Conservation (phyloP, 2,888 invertebrate genomes). For the Aromia moschata region DNA sequence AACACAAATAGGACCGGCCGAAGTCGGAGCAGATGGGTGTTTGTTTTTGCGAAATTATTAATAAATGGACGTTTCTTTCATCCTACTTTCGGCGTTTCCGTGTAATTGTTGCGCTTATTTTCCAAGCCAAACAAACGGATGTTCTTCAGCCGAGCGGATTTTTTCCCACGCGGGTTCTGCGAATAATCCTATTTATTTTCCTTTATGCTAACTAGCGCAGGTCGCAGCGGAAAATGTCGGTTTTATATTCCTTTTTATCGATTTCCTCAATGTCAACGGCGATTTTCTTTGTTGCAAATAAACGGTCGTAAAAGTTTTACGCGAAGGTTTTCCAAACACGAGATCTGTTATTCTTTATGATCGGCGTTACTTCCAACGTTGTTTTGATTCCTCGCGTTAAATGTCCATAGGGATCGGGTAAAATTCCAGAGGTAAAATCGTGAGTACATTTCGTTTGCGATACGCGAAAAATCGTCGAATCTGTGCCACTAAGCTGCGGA, state of each 20-base stretch:
- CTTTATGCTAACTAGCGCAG: slow-evolving; percentile 8
- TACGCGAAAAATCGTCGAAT: no score
- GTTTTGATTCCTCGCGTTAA: neutral
- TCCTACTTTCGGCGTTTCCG: no score
- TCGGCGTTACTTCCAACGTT: neutral
- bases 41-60: neutral
- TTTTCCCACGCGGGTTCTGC: neutral
- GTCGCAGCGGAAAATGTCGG: neutral
- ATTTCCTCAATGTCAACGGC: slow-evolving; percentile 18
- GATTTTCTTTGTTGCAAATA: slow-evolving; percentile 20
- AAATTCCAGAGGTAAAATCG: no score
- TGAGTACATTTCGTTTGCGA: no score
- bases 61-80: neutral
- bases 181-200: slow-evolving; percentile 14
- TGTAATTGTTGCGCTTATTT: neutral
- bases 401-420: no score
- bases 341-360: slow-evolving; percentile 4
- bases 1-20: neutral
- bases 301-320: slow-evolving; percentile 9
- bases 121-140: neutral
- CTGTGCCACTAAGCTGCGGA: neutral
- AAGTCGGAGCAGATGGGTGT: neutral
- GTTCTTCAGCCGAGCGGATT: neutral
- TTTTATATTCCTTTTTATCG: slow-evolving; percentile 11
- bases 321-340: slow-evolving; percentile 10